Evolutionary conservation across 2,113 vertebrate genomes (phyloP).

Genomic region (Pelecanoides urinatrix): DNA sequence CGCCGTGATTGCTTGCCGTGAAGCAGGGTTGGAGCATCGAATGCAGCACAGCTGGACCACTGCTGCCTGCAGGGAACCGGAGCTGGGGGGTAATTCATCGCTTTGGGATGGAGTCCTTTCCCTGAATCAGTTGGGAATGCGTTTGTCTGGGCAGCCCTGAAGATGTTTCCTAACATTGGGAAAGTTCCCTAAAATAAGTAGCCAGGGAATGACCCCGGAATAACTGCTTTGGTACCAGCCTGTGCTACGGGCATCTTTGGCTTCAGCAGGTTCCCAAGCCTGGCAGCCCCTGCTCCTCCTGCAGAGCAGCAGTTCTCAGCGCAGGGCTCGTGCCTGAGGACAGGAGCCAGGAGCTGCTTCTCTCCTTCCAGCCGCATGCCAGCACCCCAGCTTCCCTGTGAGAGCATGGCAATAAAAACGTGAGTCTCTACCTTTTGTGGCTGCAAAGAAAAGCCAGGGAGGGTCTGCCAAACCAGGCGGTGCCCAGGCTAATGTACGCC

Average conservation of each 20-base stretch:
- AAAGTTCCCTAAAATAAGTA: not conserved
- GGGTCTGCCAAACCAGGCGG: not conserved
- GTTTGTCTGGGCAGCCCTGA: not conserved
- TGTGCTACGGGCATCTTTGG: not conserved
- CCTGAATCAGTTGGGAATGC: not conserved
- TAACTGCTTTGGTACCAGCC: not conserved
- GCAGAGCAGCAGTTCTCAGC: not conserved
- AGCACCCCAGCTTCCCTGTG: not conserved
- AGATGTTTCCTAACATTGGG: not conserved
- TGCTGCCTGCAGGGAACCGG: not conserved
- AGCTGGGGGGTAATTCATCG: not conserved
- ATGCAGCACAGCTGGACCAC: not conserved
- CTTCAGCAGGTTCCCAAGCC: not conserved
- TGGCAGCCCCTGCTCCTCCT: not conserved
- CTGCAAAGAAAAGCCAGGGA: not conserved
- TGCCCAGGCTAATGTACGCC: not conserved
- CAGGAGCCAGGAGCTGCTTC: not conserved
- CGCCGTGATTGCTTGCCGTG: not conserved
- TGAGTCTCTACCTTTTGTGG: too few species aligned
- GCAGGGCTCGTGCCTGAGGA: not conserved
- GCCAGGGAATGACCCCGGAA: not conserved
- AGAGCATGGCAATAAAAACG: fast-evolving
- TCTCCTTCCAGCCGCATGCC: not conserved
- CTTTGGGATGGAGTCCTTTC: not conserved
- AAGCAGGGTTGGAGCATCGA: not conserved